Conservation (phyloP, 2,797 vertebrate species). For the Falco rusticolus region DNA sequence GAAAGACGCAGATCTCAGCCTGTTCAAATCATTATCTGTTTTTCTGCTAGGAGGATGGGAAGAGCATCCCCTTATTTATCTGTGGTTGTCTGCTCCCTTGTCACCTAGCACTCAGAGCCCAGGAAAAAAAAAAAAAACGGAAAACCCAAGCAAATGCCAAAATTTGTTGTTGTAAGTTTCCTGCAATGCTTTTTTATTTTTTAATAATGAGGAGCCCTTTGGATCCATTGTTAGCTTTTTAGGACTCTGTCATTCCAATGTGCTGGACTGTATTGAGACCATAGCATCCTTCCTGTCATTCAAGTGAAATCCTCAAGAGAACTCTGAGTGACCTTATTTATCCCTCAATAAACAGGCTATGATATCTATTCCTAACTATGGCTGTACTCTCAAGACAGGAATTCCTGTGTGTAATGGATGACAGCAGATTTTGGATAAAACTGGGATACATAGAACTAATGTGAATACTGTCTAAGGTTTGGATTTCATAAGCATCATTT, state of each 20-base stretch:
- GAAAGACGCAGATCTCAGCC: not conserved
- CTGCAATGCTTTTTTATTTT: not conserved
- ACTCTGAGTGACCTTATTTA: constrained; percentile 19
- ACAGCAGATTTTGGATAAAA: not conserved
- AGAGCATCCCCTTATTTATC: not conserved
- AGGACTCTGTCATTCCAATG: not conserved
- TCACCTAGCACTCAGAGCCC: not conserved
- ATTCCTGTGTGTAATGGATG: not conserved
- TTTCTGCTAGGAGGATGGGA: not conserved
- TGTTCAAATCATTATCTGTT: not conserved
- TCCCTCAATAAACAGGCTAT: not conserved
- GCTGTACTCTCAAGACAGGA: not conserved
- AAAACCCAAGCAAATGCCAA: not conserved
- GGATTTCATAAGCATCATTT: not conserved
- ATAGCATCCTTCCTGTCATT: constrained; percentile 45
- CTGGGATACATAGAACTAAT: not conserved
- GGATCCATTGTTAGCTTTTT: not conserved
- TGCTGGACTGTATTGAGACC: constrained; percentile 2
- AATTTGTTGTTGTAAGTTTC: not conserved
- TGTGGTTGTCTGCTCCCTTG: not conserved
- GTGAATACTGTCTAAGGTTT: not conserved
- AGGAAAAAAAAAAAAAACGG: not conserved
- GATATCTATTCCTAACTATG: constrained; percentile 3
- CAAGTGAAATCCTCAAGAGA: constrained; percentile 8
- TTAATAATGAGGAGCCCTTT: not conserved